Percentiles rank a stretch among this genome's conserved stretches.
Conservation (phyloP, 2,888 invertebrate species). For the Vannuccia rotundouncinata region DNA sequence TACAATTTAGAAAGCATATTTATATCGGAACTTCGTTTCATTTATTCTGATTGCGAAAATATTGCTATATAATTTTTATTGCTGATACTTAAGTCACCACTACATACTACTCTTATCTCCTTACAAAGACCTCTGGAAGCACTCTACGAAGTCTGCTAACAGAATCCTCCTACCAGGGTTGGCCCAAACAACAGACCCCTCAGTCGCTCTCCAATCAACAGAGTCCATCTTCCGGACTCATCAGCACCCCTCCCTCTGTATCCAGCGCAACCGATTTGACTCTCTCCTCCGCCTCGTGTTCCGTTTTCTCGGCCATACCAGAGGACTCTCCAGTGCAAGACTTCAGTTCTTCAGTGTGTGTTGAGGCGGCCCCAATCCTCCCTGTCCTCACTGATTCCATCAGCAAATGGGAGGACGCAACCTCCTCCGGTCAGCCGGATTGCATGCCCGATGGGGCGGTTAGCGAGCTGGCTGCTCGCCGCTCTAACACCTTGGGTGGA, state of each 20-base stretch:
- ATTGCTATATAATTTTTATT: no score
- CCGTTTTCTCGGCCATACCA: not conserved
- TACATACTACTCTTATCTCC: no score
- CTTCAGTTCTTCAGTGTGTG: not conserved
- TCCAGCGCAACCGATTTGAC: not conserved
- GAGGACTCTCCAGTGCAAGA: conserved; percentile 1
- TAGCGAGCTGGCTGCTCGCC: not conserved
- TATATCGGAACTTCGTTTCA: no score
- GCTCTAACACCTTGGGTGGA: not conserved
- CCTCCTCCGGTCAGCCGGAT: not conserved
- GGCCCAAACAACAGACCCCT: not conserved
- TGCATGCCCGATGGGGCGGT: not conserved
- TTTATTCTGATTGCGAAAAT: no score
- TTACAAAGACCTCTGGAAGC: not conserved
- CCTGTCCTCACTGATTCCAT: not conserved
- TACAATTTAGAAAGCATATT: no score
- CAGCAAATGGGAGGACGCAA: not conserved
- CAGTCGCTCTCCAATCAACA: not conserved
- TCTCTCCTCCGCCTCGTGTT: not conserved
- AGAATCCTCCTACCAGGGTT: not conserved
- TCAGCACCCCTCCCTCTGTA: not conserved
- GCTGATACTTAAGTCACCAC: no score
- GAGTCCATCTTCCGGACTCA: not conserved
- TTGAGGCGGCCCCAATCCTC: not conserved
- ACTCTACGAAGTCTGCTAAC: not conserved